Base-by-base conservation (phyloP, 2,797 vertebrate genomes). In the Ctenopoma kingsleyae region DNA sequence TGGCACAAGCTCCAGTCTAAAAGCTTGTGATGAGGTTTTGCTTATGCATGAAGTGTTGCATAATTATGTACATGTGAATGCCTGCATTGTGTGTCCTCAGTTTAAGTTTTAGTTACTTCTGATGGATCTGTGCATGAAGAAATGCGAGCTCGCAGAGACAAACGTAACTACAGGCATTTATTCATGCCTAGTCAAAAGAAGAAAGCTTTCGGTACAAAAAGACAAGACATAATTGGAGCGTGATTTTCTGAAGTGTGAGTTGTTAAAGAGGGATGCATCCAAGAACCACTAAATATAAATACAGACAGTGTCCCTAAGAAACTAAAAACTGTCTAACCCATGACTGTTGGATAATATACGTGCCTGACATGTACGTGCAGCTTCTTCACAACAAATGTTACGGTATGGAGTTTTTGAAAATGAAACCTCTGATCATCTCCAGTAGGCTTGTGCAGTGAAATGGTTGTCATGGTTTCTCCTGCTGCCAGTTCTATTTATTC, bases 41-140 rank as follows among this genome's bases (percentile, higher is more conserved):
- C 0, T 0, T 20, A 25, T 4, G n/a, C 32, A 30, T 44, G 6
- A 38, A 25, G 11, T 11, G 1, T 23, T 51, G 3, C 48, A n/a
- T 47, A 36, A 32, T 66, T 52, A 11, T 50, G 27, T 35, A 22
- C 11, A n/a, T 22, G 47, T 48, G 20, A 69, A 54, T 41, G 12
- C 7, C 38, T 23, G 23, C 35, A 38, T 30, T 20, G 8, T 1
- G 11, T 6, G 12, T 44, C 20, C 19, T 67, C 16, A 27, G 1
- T 17, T 57, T 25, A n/a, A 61, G 51, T 27, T 43, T n/a, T 41
- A 15, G 5, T n/a, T 19, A 23, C 44, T 73, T 60, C 9, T 54
- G 17, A 15, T 13, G 15, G 2, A 9, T 3, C 11, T 40, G 44
- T 22, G 19, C 4, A 2, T 11, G 30, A 51, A 55, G 13, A 10